Conservation (phyloP, 2,888 invertebrate genomes). For the Vesta saturnalis region DNA sequence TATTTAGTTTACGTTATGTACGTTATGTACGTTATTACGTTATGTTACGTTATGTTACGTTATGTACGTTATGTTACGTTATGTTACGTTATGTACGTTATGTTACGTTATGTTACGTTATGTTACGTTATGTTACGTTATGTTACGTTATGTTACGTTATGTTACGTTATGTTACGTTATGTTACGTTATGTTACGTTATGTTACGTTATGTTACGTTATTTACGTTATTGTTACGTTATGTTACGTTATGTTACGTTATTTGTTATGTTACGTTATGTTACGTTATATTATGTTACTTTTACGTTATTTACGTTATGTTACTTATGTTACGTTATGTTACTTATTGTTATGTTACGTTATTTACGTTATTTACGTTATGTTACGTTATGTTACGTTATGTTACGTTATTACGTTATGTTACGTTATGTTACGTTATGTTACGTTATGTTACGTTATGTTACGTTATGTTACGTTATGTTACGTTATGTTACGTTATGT, state of each 20-base stretch:
- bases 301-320: too few relatives aligned
- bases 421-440: not conserved
- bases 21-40: not conserved
- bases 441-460: conserved; percentile 6
- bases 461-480: not conserved
- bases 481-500: not conserved
- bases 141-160: not conserved
- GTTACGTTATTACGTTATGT: not conserved
- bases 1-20: too few relatives aligned
- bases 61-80: too few relatives aligned
- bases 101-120: not conserved
- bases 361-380: too few relatives aligned
- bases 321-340: too few relatives aligned
- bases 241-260: not conserved
- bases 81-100: too few relatives aligned
- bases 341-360: too few relatives aligned
- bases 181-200: not conserved
- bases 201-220: not conserved
- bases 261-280: not conserved
- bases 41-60: not conserved
- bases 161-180: not conserved
- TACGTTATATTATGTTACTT: not conserved
- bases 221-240: too few relatives aligned
- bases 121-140: not conserved
- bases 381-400: conserved; percentile 1